phyloP scores from a whole-genome alignment of 2,888 invertebrate species.

The Gari tellinella region DNA sequence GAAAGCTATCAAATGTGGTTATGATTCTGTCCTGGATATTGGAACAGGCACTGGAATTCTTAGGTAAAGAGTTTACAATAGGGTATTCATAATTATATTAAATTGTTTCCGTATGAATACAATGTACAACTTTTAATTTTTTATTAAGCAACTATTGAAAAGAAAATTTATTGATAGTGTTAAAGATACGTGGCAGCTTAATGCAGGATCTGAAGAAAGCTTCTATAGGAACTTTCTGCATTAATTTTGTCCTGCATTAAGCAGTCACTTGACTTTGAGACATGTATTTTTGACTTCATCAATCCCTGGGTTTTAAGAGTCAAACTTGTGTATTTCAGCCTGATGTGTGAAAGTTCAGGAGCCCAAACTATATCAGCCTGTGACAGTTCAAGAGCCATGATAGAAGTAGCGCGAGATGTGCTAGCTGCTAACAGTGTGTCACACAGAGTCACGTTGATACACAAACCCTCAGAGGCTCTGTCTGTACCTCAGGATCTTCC shows the following conservation, averaged over 20 bases:
- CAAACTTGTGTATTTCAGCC: slow-evolving; percentile 85
- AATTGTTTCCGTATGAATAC: too few species aligned
- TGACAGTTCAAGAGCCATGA: slow-evolving; percentile 89
- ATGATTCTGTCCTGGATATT: slow-evolving; percentile 89
- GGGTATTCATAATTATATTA: too few species aligned
- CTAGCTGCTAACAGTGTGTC: slow-evolving; percentile 85
- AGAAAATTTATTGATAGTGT: too few species aligned
- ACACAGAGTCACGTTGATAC: slow-evolving; percentile 86
- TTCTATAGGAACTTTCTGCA: too few species aligned
- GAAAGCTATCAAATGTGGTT: slow-evolving; percentile 86
- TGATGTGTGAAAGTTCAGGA: slow-evolving; percentile 88
- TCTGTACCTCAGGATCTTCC: slow-evolving; percentile 86
- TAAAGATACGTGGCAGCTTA: too few species aligned
- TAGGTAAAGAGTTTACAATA: slow-evolving; percentile 80
- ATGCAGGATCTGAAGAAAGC: too few species aligned
- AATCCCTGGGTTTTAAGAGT: too few species aligned
- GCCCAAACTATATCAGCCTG: slow-evolving; percentile 88
- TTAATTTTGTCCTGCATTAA: too few species aligned
- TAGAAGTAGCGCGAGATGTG: slow-evolving; percentile 87
- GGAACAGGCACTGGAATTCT: slow-evolving; percentile 92
- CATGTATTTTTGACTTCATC: too few species aligned
- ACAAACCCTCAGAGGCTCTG: slow-evolving; percentile 88
- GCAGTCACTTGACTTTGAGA: too few species aligned
- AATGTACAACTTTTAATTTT: too few species aligned
- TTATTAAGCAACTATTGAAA: too few species aligned